Base-by-base conservation (phyloP, 1,140 invertebrate genomes). In the Bathynomus jamesi region DNA sequence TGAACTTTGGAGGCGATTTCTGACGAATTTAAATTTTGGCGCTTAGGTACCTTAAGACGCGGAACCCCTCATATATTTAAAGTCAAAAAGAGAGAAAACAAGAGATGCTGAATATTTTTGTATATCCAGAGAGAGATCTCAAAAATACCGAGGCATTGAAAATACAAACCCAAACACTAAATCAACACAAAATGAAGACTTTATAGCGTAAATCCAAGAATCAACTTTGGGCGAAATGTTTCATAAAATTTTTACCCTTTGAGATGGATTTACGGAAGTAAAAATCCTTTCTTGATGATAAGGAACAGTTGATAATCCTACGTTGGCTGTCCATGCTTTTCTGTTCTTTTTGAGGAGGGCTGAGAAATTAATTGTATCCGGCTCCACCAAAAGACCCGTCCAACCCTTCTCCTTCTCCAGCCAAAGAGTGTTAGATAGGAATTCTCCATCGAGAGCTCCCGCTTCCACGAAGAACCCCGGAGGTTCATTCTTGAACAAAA, bases 371-470 rank as follows among this genome's bases (percentile, higher is more conserved):
- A 40, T 32, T 30, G 78, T 77, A 73, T 81, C 80, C 1, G 80
- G 76, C 73, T 83, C 82, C 7, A 83, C 78, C n/a, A 83, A 73
- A 24, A 83, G 60, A 10, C 82, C 82, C 8, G 61, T 77, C 82
- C 82, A 83, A 25, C 73, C 61, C 28, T 71, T 67, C 0, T 68
- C 62, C 61, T 74, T 60, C 67, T 83, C 82, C 29, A 83, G 72
- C 62, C 72, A 76, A 7, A 83, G 61, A 0, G 81, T 80, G 70
- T 83, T 83, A 1, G 82, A 83, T 7, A 77, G 72, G 21, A 21
- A 65, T 67, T 81, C 80, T 3, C 82, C 82, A 69, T 83, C 80
- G 10, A 78, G 70, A 2, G 81, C 82, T 8, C 82, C 81, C 46
- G 77, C 78, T 67, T 83, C 81, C 17, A 83, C 71, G 66, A 82